These are phyloP conservation scores for Botia kubotai DNA, from an alignment of 2,797 vertebrate species.

Conservation along the genomic window DNA sequence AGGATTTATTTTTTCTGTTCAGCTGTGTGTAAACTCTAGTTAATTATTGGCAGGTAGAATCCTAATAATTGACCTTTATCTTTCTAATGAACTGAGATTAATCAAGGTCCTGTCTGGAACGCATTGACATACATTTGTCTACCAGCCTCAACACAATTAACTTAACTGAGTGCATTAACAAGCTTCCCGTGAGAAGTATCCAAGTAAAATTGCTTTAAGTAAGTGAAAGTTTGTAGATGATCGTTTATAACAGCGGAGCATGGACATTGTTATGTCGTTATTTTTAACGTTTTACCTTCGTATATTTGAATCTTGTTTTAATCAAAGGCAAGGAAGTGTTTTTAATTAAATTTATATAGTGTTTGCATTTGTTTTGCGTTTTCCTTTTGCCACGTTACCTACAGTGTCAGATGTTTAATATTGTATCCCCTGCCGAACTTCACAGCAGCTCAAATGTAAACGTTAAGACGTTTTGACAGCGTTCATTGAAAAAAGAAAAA, in stretches of 20 bases:
- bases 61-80: conserved; percentile 12
- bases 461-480: conserved; percentile 61
- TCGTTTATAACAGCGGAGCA: too few relatives aligned
- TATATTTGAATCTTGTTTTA: too few relatives aligned
- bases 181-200: conserved; percentile 26
- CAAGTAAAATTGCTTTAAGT: too few relatives aligned
- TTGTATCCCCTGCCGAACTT: conserved; percentile 73
- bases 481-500: conserved; percentile 39
- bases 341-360: background rate
- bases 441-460: conserved; percentile 62
- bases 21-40: conserved; percentile 3
- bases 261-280: too few relatives aligned
- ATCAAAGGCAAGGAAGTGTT: too few relatives aligned
- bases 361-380: conserved; percentile 59
- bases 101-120: conserved; percentile 75
- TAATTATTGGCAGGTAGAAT: background rate
- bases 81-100: conserved; percentile 63
- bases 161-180: background rate
- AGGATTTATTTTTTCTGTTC: background rate
- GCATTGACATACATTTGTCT: background rate
- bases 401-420: conserved; percentile 25
- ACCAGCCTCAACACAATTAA: background rate
- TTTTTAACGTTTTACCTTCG: too few relatives aligned
- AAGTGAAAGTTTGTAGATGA: too few relatives aligned
- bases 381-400: background rate